Base-by-base conservation (phyloP, 2,113 vertebrate species). In the Bos javanicus region DNA sequence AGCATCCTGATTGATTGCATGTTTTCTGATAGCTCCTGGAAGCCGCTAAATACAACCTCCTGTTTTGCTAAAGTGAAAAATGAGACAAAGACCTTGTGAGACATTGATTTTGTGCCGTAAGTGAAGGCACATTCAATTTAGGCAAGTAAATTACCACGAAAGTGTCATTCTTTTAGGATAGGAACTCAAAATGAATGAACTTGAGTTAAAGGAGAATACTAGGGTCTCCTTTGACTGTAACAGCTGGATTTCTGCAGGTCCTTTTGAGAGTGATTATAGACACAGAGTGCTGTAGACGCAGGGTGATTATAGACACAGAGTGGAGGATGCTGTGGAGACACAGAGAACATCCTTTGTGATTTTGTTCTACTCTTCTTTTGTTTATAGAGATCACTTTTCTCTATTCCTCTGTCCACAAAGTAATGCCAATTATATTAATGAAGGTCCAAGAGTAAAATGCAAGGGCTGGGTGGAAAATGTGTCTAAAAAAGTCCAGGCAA, bases 51-150 rank as follows among this genome's bases (percentile, higher is more conserved):
- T 52, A 52, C 26, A 30, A n/a, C 9, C 6, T 94, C 26, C 86
- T 33, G 36, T 97, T 80, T 91, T 95, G 54, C 26, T 93, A 5
- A 91, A 82, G 39, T 84, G 52, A 93, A 91, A 57, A 87, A 74
- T 25, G 13, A 98, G 71, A 56, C 46, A 67, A 64, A 64, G 54
- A 90, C 17, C 26, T 17, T 62, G 7, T 74, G 50, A 84, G 59
- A 64, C n/a, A 80, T 82, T 76, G 64, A 83, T 43, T 87, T 83
- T 30, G n/a, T n/a, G 36, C 21, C 57, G 11, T 87, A 84, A 87
- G 54, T 64, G 90, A 95, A 92, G 6, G 2, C 12, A 36, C 16
- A 28, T 96, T 82, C 30, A 33, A 23, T 4, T 87, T n/a, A 90
- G 26, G 46, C 21, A 67, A 83, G 52, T 48, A n/a, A 16, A 76